Percentiles rank a stretch among this genome's conserved stretches.
These are phyloP conservation scores for Amblyteles armatorius DNA, from an alignment of 2,888 invertebrate species.

Conservation along the genomic window DNA sequence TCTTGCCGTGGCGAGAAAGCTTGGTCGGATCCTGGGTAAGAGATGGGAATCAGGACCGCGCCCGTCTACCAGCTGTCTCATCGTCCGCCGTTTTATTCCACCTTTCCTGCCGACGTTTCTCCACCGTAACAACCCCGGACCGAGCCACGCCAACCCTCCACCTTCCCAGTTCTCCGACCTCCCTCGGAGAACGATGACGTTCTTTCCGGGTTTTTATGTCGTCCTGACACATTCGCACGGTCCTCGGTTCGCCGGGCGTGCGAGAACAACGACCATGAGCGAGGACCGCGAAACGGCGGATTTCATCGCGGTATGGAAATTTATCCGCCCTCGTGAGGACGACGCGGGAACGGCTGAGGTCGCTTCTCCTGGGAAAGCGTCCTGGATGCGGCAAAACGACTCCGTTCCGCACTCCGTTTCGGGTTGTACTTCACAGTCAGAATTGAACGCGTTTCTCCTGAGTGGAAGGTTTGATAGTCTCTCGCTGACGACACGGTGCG, in stretches of 20 bases:
- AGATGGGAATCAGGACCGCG: slow-evolving; percentile 60
- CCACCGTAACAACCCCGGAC: slow-evolving; percentile 25
- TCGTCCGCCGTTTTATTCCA: slow-evolving; percentile 60
- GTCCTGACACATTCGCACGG: background rate
- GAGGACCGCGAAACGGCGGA: slow-evolving; percentile 43
- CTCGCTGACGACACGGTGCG: background rate
- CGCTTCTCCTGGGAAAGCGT: slow-evolving; percentile 28
- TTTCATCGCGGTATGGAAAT: slow-evolving; percentile 56
- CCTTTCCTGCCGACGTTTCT: slow-evolving; percentile 51
- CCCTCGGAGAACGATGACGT: background rate
- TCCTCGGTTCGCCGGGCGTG: slow-evolving; percentile 11
- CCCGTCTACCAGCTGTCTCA: slow-evolving; percentile 31
- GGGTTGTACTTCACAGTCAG: slow-evolving; percentile 23
- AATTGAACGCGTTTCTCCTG: slow-evolving; percentile 32
- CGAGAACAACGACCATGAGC: slow-evolving; percentile 13
- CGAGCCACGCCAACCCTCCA: slow-evolving; percentile 35
- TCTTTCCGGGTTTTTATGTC: slow-evolving; percentile 32
- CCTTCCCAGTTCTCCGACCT: slow-evolving; percentile 14
- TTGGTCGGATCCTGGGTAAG: slow-evolving; percentile 25
- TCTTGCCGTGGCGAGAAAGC: slow-evolving; percentile 45
- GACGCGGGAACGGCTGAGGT: slow-evolving; percentile 26
- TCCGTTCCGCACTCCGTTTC: slow-evolving; percentile 34
- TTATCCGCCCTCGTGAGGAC: slow-evolving; percentile 58
- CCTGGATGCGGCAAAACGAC: slow-evolving; percentile 15
- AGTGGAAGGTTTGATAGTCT: slow-evolving; percentile 21